Base-by-base conservation (phyloP, 2,888 invertebrate species). In the Orthosia gracilis region DNA sequence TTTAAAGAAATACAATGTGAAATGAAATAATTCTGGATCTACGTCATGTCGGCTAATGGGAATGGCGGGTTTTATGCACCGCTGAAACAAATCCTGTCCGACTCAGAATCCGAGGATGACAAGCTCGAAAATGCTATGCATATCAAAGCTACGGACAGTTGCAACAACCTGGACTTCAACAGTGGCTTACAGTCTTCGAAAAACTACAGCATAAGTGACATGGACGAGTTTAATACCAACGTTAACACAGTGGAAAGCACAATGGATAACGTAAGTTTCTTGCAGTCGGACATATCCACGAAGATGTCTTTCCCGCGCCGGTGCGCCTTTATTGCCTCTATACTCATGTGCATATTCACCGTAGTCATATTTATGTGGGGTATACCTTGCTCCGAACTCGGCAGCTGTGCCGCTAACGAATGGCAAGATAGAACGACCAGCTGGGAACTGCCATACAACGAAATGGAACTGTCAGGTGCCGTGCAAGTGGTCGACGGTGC, bases 91-190 rank as follows among this genome's bases (percentile, higher is more conserved):
- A 97, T 97, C 83, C 96, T 98, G 86, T 97, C 98, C 72, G 98
- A 98, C 93, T 98, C 98, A 0, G 98, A 98, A 88, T 98, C 98
- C 0, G 98, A 98, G 88, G 98, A 98, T 88, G 98, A 98, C 21
- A 94, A 94, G 86, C 80, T 94, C 61, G 93, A 95, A 82, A 92
- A 95, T 93, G 94, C 89, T 59, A 87, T 87, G 77, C 91, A 92
- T 69, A 91, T 93, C 74, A 93, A 93, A 88, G 89, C 90, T 61
- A 89, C 93, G 17, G 95, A 94, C 55, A 94, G 94, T 82, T 95
- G 94, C 87, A 95, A 95, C 83, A 94, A 95, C 83, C 85, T 96
- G 89, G 96, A 96, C 80, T 95, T 93, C 84, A 96, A 96, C 80
- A 96, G 94, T 83, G 96, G 96, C 45, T 86, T 95, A 69, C 95